Base-by-base conservation (phyloP, 2,113 vertebrate species). In the Anser cygnoides region DNA sequence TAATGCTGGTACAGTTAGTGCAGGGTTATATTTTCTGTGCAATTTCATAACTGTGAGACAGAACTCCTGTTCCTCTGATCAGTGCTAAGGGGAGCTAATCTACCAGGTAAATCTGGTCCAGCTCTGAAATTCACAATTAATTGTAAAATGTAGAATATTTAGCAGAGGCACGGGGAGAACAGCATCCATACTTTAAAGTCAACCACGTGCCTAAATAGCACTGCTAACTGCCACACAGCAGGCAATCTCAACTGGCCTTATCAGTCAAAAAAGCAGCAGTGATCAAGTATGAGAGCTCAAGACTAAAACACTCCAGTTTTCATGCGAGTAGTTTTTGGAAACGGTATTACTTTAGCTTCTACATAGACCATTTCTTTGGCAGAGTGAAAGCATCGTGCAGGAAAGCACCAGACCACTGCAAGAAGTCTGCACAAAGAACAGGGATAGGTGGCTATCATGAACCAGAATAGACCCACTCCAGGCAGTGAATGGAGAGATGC, bases 401-500 rank as follows among this genome's bases (percentile, higher is more conserved):
- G 39, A 55, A 73, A 62, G 80, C 19, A 41, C 9, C 15, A 22
- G 52, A n/a, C 35, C 29, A 66, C 33, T 17, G 23, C 35, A n/a
- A 33, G 31, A 54, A 20, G 23, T 52, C 46, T 21, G 29, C 22
- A 1, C 3, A 0, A 12, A 2, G 29, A 50, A 49, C 18, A 3
- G 25, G 37, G 50, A 19, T 6, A 18, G 26, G 3, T 1, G 11
- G 58, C 26, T 8, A 28, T 26, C 37, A 13, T 1, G 5, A 35
- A 15, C 21, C 23, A 49, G 11, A 33, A 10, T n/a, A 68, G n/a
- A n/a, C 7, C 61, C 23, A 8, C 19, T 25, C 35, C n/a, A 25
- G 57, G 7, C 63, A 17, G 65, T 5, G 5, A 6, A 10, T 1
- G 9, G 44, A 13, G 20, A 2, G 7, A 17, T 3, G 25, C 25